Base-by-base conservation (phyloP, 2,888 invertebrate species). In the Agrochola circellaris region DNA sequence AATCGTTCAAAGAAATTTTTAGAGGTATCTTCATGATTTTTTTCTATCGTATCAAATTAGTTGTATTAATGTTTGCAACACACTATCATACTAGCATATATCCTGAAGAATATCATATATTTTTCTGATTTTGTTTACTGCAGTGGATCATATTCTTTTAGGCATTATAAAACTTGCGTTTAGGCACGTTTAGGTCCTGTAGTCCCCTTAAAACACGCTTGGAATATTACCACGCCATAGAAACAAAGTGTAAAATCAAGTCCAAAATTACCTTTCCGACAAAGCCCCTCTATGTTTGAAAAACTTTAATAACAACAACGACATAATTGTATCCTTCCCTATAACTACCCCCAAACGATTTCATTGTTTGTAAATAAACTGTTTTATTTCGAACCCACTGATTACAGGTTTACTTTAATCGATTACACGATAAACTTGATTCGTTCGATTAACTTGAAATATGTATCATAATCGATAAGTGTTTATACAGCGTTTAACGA, bases 371-470 rank as follows among this genome's bases (percentile, higher is more conserved):
- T 74, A 79, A 77, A 85, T 76, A 82, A 71, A 62, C 54, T 58
- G 60, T 68, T 83, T 67, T 72, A 65, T 69, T 79, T 48, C 60
- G 26, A 79, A 42, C 34, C 48, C 42, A 45, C 58, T 64, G 51
- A 81, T 81, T 75, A 71, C 67, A 64, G 73, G 66, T 45, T 75
- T 65, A 61, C 64, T 26, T 64, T 68, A 80, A 77, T 81, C 70
- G 77, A 87, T 81, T 84, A 85, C 73, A 81, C 65, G 38, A 75
- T 71, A 68, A 54, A 75, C 75, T 71, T 60, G 71, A 85, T 77
- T 73, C 38, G 60, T 67, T 67, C 71, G 73, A 66, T 87, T 77
- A 74, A 15, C 61, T 61, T 73, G 77, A 87, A 85, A 69, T 82
- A 85, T 77, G 67, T 77, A 73, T 48, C 69, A 73, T 85, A 73